A percentile compares a stretch with the other conserved stretches of the same genome.
phyloP scores from a whole-genome alignment of 2,797 vertebrate species.

The Mionectes olivaceus region DNA sequence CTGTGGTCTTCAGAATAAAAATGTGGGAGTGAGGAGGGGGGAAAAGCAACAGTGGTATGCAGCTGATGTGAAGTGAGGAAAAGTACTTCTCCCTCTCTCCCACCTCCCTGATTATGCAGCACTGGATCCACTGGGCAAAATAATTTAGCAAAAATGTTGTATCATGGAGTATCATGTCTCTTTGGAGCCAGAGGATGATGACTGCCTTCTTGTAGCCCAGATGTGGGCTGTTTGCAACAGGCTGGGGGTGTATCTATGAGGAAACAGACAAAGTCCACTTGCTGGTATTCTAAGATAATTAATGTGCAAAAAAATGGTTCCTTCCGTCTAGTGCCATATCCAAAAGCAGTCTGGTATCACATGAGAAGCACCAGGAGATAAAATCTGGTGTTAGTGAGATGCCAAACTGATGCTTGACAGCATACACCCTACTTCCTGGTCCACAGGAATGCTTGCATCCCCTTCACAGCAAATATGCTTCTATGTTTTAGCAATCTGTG shows the following conservation, averaged over 20 bases:
- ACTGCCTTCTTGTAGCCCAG: not conserved
- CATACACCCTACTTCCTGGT: rapidly evolving
- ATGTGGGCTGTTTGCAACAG: not conserved
- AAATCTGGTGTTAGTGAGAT: not conserved
- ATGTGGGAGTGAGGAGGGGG: not conserved
- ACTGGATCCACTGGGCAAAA: not conserved
- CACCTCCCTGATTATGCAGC: not conserved
- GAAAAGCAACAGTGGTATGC: not conserved
- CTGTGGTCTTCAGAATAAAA: not conserved
- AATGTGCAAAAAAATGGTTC: not conserved
- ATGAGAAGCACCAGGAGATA: not conserved
- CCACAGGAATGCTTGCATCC: not conserved
- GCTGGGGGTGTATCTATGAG: not conserved
- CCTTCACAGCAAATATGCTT: not conserved
- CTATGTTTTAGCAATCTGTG: not conserved
- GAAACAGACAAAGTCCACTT: not conserved
- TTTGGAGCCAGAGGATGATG: not conserved
- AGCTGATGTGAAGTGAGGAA: not conserved
- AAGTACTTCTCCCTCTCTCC: not conserved
- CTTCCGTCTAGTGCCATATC: not conserved
- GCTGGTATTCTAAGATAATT: not conserved
- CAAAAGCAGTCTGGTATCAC: not conserved
- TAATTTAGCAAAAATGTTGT: not conserved
- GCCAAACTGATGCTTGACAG: not conserved
- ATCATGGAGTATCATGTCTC: not conserved